These are phyloP conservation scores for Tyrannus savana DNA, from an alignment of 2,113 vertebrate species.

Conservation along the genomic window DNA sequence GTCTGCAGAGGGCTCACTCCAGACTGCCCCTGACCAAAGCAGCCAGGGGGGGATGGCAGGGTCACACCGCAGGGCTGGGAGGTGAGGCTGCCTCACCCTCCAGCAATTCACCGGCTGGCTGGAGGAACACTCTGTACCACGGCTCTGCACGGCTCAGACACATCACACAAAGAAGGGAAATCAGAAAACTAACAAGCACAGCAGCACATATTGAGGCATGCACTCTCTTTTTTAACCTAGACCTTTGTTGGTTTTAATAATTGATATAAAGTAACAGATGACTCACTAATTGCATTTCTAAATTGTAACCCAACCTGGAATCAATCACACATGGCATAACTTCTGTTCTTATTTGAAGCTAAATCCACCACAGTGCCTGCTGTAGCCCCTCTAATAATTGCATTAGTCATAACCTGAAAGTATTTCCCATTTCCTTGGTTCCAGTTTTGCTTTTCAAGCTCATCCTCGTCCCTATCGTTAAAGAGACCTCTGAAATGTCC, in stretches of 20 bases:
- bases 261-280: conserved; percentile 54
- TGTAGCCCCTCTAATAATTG: conserved; percentile 41
- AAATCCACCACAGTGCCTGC: neutral
- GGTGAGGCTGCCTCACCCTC: rapidly evolving
- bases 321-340: conserved; percentile 44
- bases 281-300: conserved; percentile 54
- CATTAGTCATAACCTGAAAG: conserved; percentile 52
- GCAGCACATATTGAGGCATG: neutral
- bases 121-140: neutral
- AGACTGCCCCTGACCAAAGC: neutral
- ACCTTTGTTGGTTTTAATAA: conserved; percentile 52
- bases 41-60: neutral
- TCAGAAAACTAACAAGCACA: neutral
- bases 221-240: conserved; percentile 13
- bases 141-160: neutral
- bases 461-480: neutral
- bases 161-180: neutral
- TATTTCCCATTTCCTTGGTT: conserved; percentile 35
- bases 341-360: conserved; percentile 23
- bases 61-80: neutral
- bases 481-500: neutral
- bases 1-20: neutral
- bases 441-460: conserved; percentile 35
- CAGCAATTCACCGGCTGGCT: rapidly evolving
- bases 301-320: conserved; percentile 51